These are phyloP conservation scores for Gari tellinella DNA, from an alignment of 2,888 invertebrate genomes.

Conservation along the genomic window DNA sequence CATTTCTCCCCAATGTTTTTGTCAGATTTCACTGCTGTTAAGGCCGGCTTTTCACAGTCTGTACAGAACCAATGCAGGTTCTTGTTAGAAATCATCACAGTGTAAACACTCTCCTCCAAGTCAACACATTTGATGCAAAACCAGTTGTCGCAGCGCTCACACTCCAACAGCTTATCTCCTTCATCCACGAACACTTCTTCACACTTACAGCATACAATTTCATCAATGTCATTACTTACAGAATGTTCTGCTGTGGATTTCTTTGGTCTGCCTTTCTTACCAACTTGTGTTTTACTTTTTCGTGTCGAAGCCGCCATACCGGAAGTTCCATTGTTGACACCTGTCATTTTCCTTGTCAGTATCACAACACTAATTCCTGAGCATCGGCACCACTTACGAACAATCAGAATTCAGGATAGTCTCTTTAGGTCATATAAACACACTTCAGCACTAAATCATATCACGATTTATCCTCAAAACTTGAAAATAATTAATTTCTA, in stretches of 20 bases:
- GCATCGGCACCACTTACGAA: too few relatives aligned
- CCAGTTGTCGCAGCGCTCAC: slow-evolving; percentile 15
- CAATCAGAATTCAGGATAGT: too few relatives aligned
- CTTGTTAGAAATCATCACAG: not conserved
- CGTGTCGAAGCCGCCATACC: too few relatives aligned
- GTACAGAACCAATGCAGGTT: slow-evolving; percentile 7
- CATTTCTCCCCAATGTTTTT: slow-evolving; percentile 5
- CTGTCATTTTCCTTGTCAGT: too few relatives aligned
- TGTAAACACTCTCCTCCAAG: not conserved
- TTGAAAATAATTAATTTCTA: too few relatives aligned
- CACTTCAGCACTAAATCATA: too few relatives aligned
- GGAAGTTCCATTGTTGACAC: too few relatives aligned
- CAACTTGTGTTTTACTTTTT: too few relatives aligned
- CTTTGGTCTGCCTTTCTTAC: not conserved
- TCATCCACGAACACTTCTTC: not conserved
- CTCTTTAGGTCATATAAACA: too few relatives aligned
- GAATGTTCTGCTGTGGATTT: not conserved
- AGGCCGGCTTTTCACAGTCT: slow-evolving; percentile 9
- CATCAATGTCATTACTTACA: slow-evolving; percentile 4
- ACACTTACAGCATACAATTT: not conserved
- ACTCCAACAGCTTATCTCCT: slow-evolving; percentile 10
- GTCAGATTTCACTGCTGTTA: slow-evolving; percentile 12
- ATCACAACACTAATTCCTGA: too few relatives aligned
- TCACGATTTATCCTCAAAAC: too few relatives aligned
- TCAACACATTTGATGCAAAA: slow-evolving; percentile 5